Conservation (phyloP, 2,888 invertebrate species). For the Axea sp. region DNA sequence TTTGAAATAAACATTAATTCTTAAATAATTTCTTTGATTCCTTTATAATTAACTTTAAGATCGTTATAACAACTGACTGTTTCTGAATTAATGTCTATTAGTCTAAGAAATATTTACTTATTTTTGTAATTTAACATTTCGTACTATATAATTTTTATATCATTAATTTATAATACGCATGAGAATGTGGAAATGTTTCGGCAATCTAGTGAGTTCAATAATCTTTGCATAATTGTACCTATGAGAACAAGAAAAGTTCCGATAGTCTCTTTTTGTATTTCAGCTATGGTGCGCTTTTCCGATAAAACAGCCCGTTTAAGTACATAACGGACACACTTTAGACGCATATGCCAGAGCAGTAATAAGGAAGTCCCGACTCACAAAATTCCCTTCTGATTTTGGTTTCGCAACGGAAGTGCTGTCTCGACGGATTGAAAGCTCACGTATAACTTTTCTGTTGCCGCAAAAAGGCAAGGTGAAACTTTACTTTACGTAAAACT, state of each 20-base stretch:
- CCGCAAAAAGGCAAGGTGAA: slow-evolving; percentile 22
- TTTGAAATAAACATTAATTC: no score
- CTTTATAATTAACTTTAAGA: no score
- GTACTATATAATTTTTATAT: no score
- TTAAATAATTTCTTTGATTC: no score
- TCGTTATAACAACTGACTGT: no score
- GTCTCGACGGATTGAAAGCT: slow-evolving; percentile 41
- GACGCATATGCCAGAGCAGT: slow-evolving; percentile 2
- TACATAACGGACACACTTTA: slow-evolving; percentile 5
- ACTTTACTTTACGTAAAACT: slow-evolving; percentile 23
- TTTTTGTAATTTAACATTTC: no score
- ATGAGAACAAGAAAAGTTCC: slow-evolving; percentile 65
- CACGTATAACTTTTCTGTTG: slow-evolving; percentile 16
- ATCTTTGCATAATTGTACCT: no score
- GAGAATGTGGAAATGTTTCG: no score
- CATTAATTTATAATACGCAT: no score
- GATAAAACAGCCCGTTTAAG: slow-evolving; percentile 25
- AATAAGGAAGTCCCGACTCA: slow-evolving; percentile 32
- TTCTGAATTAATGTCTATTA: no score
- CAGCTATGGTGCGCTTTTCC: slow-evolving; percentile 58
- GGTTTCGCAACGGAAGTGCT: slow-evolving; percentile 43
- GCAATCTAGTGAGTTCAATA: no score
- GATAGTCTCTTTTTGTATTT: slow-evolving; percentile 62
- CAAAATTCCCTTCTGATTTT: slow-evolving; percentile 27
- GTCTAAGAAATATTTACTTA: no score